Conservation (phyloP, 2,113 vertebrate species). For the Rhynchopsitta pachyrhyncha region DNA sequence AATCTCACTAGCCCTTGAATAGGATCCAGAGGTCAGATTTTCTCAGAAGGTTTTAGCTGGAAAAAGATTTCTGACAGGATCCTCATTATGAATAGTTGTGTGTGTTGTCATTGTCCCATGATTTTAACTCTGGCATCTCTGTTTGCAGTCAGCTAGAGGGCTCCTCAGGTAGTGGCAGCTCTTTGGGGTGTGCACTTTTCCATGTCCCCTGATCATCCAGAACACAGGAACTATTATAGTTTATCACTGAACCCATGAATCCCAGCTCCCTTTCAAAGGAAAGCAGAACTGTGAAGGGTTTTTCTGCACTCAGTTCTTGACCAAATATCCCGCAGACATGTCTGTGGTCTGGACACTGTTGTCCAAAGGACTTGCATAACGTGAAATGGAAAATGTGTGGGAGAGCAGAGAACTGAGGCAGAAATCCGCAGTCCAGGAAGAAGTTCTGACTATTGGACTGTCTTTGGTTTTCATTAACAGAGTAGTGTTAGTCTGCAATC, state of each 20-base stretch:
- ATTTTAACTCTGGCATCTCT: background rate
- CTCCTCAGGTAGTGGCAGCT: background rate
- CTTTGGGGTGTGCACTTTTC: background rate
- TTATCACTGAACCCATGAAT: background rate
- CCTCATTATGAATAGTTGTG: no score
- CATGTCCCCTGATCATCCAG: background rate
- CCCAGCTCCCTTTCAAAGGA: background rate
- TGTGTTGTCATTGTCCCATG: background rate
- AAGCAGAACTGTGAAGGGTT: background rate
- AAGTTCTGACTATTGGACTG: background rate
- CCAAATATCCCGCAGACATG: background rate
- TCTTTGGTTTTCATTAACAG: background rate
- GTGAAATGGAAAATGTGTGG: background rate
- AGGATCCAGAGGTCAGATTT: background rate
- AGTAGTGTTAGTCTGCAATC: background rate
- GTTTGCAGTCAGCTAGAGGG: background rate
- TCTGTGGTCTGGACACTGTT: background rate
- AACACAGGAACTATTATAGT: fast-evolving
- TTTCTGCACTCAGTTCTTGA: background rate
- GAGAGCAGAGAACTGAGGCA: background rate
- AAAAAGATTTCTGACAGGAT: background rate
- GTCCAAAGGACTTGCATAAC: background rate
- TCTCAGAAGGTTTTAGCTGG: background rate
- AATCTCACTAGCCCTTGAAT: background rate
- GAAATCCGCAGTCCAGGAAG: background rate